phyloP scores from a whole-genome alignment of 2,888 invertebrate species.

The Prosopocoilus inquinatus region DNA sequence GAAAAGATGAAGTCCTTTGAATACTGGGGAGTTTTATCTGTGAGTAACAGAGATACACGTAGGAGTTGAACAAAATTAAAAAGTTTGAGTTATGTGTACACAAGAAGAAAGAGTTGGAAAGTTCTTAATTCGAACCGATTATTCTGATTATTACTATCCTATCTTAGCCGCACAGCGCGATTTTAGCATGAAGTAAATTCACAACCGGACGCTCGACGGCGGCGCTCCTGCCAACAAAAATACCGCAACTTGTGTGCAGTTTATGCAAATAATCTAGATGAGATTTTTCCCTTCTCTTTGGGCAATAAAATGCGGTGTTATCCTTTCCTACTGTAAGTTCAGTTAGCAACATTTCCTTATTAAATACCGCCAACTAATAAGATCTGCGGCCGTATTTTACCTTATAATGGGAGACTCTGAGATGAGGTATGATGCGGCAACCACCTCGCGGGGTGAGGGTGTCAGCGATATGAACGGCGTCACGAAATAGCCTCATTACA shows the following conservation, averaged over 20 bases:
- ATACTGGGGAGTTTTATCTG: slow-evolving; percentile 32
- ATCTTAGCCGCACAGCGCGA: slow-evolving; percentile 46
- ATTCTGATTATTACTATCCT: slow-evolving; percentile 50
- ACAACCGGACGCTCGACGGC: slow-evolving; percentile 30
- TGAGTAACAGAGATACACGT: slow-evolving; percentile 40
- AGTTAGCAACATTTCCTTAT: slow-evolving; percentile 51
- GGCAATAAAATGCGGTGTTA: slow-evolving; percentile 48
- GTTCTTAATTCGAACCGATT: slow-evolving; percentile 52
- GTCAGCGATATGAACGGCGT: slow-evolving; percentile 35
- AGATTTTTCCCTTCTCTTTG: slow-evolving; percentile 49
- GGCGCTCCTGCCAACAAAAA: slow-evolving; percentile 34
- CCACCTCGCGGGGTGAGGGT: slow-evolving; percentile 10
- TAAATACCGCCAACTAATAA: slow-evolving; percentile 51
- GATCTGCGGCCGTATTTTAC: slow-evolving; percentile 37
- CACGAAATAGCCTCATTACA: slow-evolving; percentile 45
- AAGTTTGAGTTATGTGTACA: slow-evolving; percentile 36
- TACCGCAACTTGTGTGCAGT: slow-evolving; percentile 47
- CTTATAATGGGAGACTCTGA: slow-evolving; percentile 27
- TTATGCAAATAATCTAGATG: slow-evolving; percentile 55
- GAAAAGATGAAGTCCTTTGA: too few species aligned
- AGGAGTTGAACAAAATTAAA: slow-evolving; percentile 30
- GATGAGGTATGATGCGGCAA: slow-evolving; percentile 24
- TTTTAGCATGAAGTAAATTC: slow-evolving; percentile 37
- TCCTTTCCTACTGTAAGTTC: slow-evolving; percentile 37
- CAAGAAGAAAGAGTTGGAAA: slow-evolving; percentile 26